These are phyloP conservation scores for Aphaenogaster rudis DNA, from an alignment of 1,140 invertebrate species.

Conservation along the genomic window DNA sequence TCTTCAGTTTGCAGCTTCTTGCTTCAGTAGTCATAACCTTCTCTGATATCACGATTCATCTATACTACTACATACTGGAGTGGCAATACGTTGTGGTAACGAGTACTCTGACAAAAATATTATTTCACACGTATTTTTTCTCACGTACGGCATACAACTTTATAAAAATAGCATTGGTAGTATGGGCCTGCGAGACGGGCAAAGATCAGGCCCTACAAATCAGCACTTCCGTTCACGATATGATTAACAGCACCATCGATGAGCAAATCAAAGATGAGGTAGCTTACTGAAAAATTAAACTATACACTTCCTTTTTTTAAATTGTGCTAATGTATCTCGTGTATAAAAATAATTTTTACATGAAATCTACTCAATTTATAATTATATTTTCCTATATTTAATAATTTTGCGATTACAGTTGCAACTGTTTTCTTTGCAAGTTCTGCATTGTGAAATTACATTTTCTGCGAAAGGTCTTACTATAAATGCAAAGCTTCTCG, in stretches of 20 bases:
- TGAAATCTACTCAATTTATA: neutral
- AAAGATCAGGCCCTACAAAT: constrained; percentile 75
- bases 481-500: constrained; percentile 70
- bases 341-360: neutral
- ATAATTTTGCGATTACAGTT: constrained; percentile 66
- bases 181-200: constrained; percentile 79
- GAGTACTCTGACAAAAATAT: constrained; percentile 45
- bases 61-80: too few species aligned
- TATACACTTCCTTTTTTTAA: neutral
- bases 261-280: constrained; percentile 81
- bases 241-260: constrained; percentile 73
- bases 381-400: constrained; percentile 16
- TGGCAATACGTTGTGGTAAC: too few species aligned
- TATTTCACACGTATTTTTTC: neutral
- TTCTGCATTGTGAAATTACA: constrained; percentile 73
- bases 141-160: constrained; percentile 64
- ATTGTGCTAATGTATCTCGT: neutral
- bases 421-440: constrained; percentile 77
- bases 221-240: constrained; percentile 75
- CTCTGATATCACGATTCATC: neutral
- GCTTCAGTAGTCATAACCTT: neutral
- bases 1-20: neutral
- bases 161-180: constrained; percentile 74
- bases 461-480: constrained; percentile 74
- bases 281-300: constrained; percentile 15